Percentiles rank a stretch among this genome's conserved stretches.
These are phyloP conservation scores for Brachypodius melanocephalos DNA, from an alignment of 2,113 vertebrate genomes.

Conservation along the genomic window DNA sequence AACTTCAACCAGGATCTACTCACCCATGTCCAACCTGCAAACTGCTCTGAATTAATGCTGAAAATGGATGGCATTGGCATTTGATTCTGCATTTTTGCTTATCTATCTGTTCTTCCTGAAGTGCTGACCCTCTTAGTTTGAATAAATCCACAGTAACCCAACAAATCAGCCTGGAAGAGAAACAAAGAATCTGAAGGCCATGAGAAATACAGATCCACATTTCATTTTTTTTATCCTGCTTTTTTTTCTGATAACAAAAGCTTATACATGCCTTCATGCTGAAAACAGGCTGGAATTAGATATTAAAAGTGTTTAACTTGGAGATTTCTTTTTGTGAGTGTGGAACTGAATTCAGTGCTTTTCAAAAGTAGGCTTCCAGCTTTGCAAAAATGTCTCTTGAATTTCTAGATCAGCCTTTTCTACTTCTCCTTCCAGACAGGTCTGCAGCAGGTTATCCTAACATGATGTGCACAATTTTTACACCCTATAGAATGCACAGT, in stretches of 20 bases:
- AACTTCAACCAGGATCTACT: background rate
- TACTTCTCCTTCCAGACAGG: background rate
- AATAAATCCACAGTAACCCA: background rate
- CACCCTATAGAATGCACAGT: background rate
- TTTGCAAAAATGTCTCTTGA: background rate
- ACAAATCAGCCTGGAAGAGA: background rate
- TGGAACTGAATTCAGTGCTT: background rate
- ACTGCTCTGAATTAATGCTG: background rate
- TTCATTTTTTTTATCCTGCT: background rate
- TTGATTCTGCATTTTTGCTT: background rate
- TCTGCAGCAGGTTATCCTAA: background rate
- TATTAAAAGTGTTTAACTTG: background rate
- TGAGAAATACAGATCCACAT: background rate
- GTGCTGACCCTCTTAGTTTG: background rate
- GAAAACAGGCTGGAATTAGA: background rate
- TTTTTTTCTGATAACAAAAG: background rate
- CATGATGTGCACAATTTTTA: background rate
- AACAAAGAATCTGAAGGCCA: constrained; percentile 4
- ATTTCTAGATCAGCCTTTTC: background rate
- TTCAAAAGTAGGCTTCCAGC: background rate
- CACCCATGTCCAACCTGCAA: background rate
- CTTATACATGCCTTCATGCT: background rate
- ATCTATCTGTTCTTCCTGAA: background rate
- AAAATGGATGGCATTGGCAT: background rate
- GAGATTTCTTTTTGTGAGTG: background rate